Base-by-base conservation (phyloP, 2,113 vertebrate genomes). In the Eleginops maclovinus region DNA sequence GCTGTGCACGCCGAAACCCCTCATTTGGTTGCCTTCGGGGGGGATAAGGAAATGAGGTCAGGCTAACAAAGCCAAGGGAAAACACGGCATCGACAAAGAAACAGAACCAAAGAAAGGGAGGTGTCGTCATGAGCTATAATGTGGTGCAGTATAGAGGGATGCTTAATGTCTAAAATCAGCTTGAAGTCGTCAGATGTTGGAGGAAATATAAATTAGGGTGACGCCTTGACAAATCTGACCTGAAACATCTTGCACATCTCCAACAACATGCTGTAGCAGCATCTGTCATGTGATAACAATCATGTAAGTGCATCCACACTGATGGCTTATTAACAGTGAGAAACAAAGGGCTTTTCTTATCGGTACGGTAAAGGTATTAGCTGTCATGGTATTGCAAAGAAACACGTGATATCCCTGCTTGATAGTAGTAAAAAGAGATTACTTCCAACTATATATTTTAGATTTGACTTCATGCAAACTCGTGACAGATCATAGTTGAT, bases 1-100 rank as follows among this genome's bases (percentile, higher is more conserved):
- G 75, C 83, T 75, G 84, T 50, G 74, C 75, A 76, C 72, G 63
- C 71, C 71, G 50, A 77, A 87, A 87, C 75, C 80, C 67, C 74
- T 67, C 59, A 46, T 85, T 77, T 26, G 68, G 73, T 78, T 85
- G 89, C 89, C 92, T 90, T 79, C 12, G 12, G 88, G 77, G 83
- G 54, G 78, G n/a, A 77, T 22, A 67, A 72, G 31, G 50, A 75
- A 94, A 92, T 28, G 86, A 92, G 93, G 92, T 92, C 91, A 91
- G 79, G 83, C 70, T 54, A 81, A 90, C 87, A 92, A 93, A 90
- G 85, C 82, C 70, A 87, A 82, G 83, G 54, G 0, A 65, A 79
- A 79, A 79, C 53, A 61, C 59, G 62, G 64, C 80, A 44, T 31
- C 51, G 68, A 78, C 60, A 62, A 83, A 87, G 61, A 63, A 55